Evolutionary conservation across 1,140 invertebrate species (phyloP).

Genomic region (Pseudomyrmex pallidus): DNA sequence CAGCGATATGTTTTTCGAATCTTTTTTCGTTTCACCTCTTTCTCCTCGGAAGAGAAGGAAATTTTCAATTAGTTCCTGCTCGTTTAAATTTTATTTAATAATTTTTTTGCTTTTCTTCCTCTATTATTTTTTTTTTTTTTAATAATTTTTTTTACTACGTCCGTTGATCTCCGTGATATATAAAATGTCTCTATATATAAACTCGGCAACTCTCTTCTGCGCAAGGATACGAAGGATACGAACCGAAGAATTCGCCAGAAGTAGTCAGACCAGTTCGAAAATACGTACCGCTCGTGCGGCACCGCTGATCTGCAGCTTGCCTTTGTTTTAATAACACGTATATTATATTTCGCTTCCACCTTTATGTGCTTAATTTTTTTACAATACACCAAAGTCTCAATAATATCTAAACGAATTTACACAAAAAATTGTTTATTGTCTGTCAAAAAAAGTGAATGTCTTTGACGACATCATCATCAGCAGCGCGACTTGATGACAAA

Average conservation of each 20-base stretch:
- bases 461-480: constrained; percentile 18
- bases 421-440: not conserved
- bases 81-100: not conserved
- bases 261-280: constrained; percentile 49
- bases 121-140: too few relatives aligned
- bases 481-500: not conserved
- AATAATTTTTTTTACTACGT: not conserved
- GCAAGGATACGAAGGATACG: constrained; percentile 21
- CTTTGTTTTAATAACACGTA: not conserved
- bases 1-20: not conserved
- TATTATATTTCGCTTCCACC: too few relatives aligned
- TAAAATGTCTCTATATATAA: not conserved
- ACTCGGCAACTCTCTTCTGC: not conserved
- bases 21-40: not conserved
- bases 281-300: constrained; percentile 5
- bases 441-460: not conserved
- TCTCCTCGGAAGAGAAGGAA: not conserved
- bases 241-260: constrained; percentile 24
- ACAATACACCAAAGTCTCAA: too few relatives aligned
- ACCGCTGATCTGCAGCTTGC: not conserved
- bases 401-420: too few relatives aligned
- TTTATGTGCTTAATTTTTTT: constrained; percentile 14
- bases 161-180: not conserved
- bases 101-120: not conserved
- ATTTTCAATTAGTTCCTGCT: not conserved